Conservation (phyloP, 2,797 vertebrate genomes). For the Eremophila alpestris region DNA sequence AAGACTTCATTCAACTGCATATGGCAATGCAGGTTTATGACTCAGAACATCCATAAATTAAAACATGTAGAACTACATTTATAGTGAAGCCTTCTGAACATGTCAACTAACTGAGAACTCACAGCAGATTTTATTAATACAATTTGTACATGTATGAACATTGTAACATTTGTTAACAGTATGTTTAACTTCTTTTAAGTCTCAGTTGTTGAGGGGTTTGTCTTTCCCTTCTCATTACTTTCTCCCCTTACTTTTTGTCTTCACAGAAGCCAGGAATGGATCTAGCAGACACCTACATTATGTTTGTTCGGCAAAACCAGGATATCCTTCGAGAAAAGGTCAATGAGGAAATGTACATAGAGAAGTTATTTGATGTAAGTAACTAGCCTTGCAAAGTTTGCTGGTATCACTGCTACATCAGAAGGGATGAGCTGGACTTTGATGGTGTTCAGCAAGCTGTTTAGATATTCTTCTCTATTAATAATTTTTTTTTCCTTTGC, state of each 20-base stretch:
- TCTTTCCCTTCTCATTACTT: background rate
- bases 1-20: background rate
- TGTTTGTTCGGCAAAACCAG: constrained; percentile 95
- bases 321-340: constrained; percentile 91
- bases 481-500: background rate
- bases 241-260: background rate
- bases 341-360: constrained; percentile 91
- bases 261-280: constrained; percentile 94
- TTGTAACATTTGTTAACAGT: background rate
- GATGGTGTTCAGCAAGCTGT: background rate
- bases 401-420: background rate
- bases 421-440: background rate
- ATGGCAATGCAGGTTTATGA: background rate
- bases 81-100: background rate
- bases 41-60: background rate
- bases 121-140: background rate
- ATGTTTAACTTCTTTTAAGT: background rate
- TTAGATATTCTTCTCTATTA: background rate
- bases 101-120: background rate
- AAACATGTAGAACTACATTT: background rate
- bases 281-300: constrained; percentile 93
- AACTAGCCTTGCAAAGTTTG: constrained; percentile 27
- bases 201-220: background rate
- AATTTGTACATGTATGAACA: background rate
- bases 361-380: constrained; percentile 96